These are phyloP conservation scores for Lycorma delicatula DNA, from an alignment of 1,140 invertebrate genomes.

Conservation along the genomic window DNA sequence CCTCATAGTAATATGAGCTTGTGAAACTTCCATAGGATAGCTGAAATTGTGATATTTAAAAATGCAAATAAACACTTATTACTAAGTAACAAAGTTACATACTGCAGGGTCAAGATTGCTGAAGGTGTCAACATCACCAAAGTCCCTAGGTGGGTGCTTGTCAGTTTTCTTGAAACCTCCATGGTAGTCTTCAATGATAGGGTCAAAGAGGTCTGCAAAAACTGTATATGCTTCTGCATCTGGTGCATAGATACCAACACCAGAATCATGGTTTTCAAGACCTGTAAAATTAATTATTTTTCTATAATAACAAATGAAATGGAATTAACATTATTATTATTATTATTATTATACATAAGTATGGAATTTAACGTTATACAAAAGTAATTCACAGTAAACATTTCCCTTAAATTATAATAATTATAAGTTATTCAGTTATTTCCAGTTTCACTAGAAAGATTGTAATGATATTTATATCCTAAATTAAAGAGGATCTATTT, in stretches of 20 bases:
- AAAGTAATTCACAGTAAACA: no score
- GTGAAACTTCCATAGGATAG: no score
- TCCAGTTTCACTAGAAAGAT: no score
- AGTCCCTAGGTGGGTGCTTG: conserved; percentile 86
- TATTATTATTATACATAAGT: no score
- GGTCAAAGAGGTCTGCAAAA: conserved; percentile 87
- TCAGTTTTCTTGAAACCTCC: conserved; percentile 86
- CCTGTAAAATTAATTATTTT: conserved; percentile 42
- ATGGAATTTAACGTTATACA: no score
- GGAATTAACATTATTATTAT: not conserved
- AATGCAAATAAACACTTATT: no score
- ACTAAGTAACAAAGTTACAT: conserved; percentile 27
- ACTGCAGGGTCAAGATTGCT: conserved; percentile 82
- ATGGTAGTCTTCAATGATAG: conserved; percentile 95
- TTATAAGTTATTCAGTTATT: no score
- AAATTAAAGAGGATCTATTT: no score
- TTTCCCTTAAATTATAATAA: no score
- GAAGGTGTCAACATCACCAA: conserved; percentile 83
- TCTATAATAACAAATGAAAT: conserved; percentile 18
- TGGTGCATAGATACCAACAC: conserved; percentile 91
- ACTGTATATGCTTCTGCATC: conserved; percentile 87
- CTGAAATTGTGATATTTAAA: no score
- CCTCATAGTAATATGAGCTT: no score
- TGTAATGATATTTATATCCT: no score
- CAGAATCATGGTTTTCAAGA: conserved; percentile 80